Evolutionary conservation across 2,888 invertebrate genomes (phyloP).

Genomic region (Prosapia bicincta): DNA sequence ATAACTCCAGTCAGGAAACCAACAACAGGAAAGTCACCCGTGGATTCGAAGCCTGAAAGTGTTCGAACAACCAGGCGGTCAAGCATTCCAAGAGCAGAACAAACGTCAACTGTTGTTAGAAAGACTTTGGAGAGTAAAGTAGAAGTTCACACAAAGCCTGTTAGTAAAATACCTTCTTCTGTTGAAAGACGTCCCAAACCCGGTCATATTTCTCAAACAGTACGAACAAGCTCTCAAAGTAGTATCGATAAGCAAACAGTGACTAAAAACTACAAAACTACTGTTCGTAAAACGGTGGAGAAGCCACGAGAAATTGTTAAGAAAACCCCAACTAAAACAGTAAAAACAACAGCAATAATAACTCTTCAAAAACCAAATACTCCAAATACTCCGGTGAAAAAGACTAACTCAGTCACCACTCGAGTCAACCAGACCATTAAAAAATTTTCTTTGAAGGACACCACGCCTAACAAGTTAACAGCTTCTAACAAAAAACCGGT

Average conservation of each 20-base stretch:
- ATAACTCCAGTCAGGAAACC: slow-evolving; percentile 46
- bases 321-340: slow-evolving; percentile 16
- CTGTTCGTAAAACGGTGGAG: slow-evolving; percentile 13
- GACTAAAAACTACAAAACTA: slow-evolving; percentile 19
- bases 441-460: slow-evolving; percentile 17
- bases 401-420: slow-evolving; percentile 2
- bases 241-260: slow-evolving; percentile 14
- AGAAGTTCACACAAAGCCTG: slow-evolving; percentile 19
- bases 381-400: background rate
- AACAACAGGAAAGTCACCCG: slow-evolving; percentile 16
- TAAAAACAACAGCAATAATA: slow-evolving; percentile 26
- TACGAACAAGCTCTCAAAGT: slow-evolving; percentile 23
- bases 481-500: slow-evolving; percentile 13
- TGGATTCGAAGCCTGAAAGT: slow-evolving; percentile 13
- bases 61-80: slow-evolving; percentile 32
- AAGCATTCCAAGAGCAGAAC: slow-evolving; percentile 34
- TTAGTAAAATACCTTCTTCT: slow-evolving; percentile 10
- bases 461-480: background rate
- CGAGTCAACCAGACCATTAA: slow-evolving; percentile 4
- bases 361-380: slow-evolving; percentile 20
- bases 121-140: slow-evolving; percentile 33
- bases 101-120: slow-evolving; percentile 27
- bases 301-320: slow-evolving; percentile 18
- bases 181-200: slow-evolving; percentile 17
- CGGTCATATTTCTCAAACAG: slow-evolving; percentile 15